Evolutionary conservation across 2,113 vertebrate genomes (phyloP).

Genomic region (Pelvicachromis taeniatus): DNA sequence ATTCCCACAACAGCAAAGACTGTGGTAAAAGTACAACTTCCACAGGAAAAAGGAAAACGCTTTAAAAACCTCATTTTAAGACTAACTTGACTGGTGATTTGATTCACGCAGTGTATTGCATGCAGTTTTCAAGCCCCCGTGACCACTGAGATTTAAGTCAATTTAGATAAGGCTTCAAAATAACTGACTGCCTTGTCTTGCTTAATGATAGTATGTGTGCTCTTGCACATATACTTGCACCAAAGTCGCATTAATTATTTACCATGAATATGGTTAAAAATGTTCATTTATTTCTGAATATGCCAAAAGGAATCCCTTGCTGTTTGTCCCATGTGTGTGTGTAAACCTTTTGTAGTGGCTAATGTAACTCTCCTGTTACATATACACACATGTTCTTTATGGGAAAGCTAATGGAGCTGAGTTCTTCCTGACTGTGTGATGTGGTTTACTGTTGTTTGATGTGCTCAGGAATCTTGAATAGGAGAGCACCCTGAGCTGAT

Average conservation of each 20-base stretch:
- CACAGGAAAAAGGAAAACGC: not conserved
- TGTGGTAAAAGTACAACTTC: not conserved
- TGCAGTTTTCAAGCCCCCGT: not conserved
- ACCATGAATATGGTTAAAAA: not conserved
- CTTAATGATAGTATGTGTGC: not conserved
- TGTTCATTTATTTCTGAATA: not conserved
- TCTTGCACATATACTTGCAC: not conserved
- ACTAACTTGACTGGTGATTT: not conserved
- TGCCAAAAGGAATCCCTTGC: slow-evolving; percentile 15
- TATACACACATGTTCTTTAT: slow-evolving; percentile 74
- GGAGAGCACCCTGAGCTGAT: slow-evolving; percentile 60
- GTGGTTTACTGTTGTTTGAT: slow-evolving; percentile 72
- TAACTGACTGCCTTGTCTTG: not conserved
- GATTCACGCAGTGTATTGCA: not conserved
- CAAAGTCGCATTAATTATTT: not conserved
- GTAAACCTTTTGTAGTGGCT: slow-evolving; percentile 55
- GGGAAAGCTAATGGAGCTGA: slow-evolving; percentile 70
- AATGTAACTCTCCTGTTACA: slow-evolving; percentile 60
- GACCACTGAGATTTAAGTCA: not conserved
- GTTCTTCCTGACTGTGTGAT: slow-evolving; percentile 70
- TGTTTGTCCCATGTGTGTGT: slow-evolving; percentile 36
- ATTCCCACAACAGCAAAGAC: not conserved
- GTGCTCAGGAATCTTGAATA: slow-evolving; percentile 66
- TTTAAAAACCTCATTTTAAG: not conserved
- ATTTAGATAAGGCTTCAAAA: not conserved